Conservation (phyloP, 2,113 vertebrate species). For the Nothobranchius kuhntae region DNA sequence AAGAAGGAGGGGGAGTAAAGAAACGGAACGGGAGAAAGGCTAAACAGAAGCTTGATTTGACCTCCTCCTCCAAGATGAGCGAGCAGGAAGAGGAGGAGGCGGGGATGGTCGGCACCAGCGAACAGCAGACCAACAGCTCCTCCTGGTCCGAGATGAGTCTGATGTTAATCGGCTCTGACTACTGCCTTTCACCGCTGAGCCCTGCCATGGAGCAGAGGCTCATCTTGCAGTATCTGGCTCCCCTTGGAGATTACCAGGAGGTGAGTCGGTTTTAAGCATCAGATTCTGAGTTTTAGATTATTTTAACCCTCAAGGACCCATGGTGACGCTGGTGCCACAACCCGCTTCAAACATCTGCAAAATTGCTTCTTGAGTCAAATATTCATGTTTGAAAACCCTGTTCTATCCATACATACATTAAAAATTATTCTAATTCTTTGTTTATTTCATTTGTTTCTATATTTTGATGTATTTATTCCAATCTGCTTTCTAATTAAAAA, state of each 20-base stretch:
- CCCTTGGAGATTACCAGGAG: slow-evolving; percentile 95
- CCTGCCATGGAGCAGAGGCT: slow-evolving; percentile 92
- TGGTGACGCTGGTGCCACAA: too few relatives aligned
- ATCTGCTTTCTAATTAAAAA: too few relatives aligned
- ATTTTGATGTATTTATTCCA: too few relatives aligned
- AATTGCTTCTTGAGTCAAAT: too few relatives aligned
- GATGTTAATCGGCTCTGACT: slow-evolving; percentile 93
- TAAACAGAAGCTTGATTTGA: slow-evolving; percentile 88
- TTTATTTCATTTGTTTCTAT: too few relatives aligned
- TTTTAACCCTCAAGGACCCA: too few relatives aligned
- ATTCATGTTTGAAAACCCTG: too few relatives aligned
- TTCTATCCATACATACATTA: too few relatives aligned
- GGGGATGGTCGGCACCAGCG: slow-evolving; percentile 64
- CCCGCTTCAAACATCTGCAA: too few relatives aligned
- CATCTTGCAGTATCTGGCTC: slow-evolving; percentile 94
- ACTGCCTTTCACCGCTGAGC: slow-evolving; percentile 89
- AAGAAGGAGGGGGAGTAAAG: slow-evolving; percentile 59
- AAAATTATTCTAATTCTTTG: too few relatives aligned
- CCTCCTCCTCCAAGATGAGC: neutral
- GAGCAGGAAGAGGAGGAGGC: slow-evolving; percentile 13
- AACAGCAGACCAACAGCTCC: slow-evolving; percentile 80
- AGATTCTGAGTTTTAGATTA: too few relatives aligned
- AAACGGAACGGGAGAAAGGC: slow-evolving; percentile 84
- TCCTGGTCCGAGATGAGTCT: slow-evolving; percentile 97
- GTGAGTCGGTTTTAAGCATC: slow-evolving; percentile 67